Base-by-base conservation (phyloP, 2,888 invertebrate genomes). In the Ommatoiulus sabulosus region DNA sequence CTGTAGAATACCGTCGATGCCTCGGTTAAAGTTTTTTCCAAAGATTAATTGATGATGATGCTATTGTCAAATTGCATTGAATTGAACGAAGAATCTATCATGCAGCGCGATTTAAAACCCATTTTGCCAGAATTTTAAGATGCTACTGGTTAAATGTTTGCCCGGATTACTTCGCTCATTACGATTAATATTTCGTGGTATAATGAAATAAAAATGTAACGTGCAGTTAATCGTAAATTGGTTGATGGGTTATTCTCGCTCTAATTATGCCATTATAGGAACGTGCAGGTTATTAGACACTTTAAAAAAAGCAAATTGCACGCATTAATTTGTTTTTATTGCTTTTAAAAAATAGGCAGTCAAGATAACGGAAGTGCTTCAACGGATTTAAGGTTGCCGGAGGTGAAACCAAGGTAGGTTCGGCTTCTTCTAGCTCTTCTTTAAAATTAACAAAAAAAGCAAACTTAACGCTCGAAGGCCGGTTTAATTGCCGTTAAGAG, bases 341-440 rank as follows among this genome's bases (percentile, higher is more conserved):
- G 10, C 20, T 63, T 20, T 20, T 8, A 20, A 6, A 35, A 63
- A 63, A 63, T 24, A 72, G 72, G 72, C 10, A 72, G 72, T 72
- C 72, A 72, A n/a, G 72, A 72, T 72, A 72, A 72, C 7, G 72
- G 72, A 72, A 72, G 72, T 72, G 20, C 72, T n/a, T 24, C 72
- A 24, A n/a, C 72, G 72, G 24, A 7, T 72, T 7, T 24, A 24
- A 24, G 72, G 24, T 72, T n/a, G 24, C 5, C 72, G 8, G 24
- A 72, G 72, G 72, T 72, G 72, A 72, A 72, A 72, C 24, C n/a
- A 10, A 20, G 72, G 72, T 72, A 72, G 20, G 72, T 72, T 72
- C 72, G 20, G n/a, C 63, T 63, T 7, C 63, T 7, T 3, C n/a
- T 63, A 3, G n/a, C 63, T 24, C 72, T 8, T 72, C 72, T 72